A percentile compares a stretch with the other conserved stretches of the same genome.
Conservation (phyloP, 2,797 vertebrate genomes). For the Cottoperca gobio region DNA sequence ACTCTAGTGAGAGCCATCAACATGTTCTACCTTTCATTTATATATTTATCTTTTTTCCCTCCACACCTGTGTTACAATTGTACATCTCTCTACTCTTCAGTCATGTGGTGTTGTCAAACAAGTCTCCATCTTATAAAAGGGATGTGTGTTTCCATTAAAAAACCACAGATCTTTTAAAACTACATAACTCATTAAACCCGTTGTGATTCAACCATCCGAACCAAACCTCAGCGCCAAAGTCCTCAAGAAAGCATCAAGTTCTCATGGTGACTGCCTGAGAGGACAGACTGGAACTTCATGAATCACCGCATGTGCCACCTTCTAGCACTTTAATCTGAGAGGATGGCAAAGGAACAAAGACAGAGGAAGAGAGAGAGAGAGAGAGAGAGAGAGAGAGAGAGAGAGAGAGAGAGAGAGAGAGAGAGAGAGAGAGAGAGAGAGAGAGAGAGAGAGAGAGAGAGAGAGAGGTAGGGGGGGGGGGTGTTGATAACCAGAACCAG, state of each 20-base stretch:
- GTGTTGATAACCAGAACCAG: slow-evolving; percentile 69
- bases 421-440: neutral
- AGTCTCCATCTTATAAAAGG: neutral
- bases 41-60: neutral
- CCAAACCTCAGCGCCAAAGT: slow-evolving; percentile 6
- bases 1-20: slow-evolving; percentile 8
- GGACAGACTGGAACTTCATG: slow-evolving; percentile 27
- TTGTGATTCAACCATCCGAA: slow-evolving; percentile 13
- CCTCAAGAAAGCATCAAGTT: slow-evolving; percentile 4
- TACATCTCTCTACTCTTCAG: neutral
- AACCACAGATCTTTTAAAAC: too few relatives aligned
- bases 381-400: slow-evolving; percentile 20
- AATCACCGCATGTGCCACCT: slow-evolving; percentile 51
- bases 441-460: neutral
- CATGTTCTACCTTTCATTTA: neutral
- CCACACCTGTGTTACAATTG: neutral
- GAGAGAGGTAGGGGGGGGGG: neutral
- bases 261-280: slow-evolving; percentile 14
- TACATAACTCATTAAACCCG: too few relatives aligned
- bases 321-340: slow-evolving; percentile 35
- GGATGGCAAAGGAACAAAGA: slow-evolving; percentile 46
- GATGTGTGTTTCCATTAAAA: neutral
- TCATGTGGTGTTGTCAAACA: neutral
- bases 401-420: slow-evolving; percentile 3
- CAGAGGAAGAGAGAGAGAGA: slow-evolving; percentile 20